phyloP scores from a whole-genome alignment of 2,113 vertebrate genomes.

The Cynopterus brachyotis region DNA sequence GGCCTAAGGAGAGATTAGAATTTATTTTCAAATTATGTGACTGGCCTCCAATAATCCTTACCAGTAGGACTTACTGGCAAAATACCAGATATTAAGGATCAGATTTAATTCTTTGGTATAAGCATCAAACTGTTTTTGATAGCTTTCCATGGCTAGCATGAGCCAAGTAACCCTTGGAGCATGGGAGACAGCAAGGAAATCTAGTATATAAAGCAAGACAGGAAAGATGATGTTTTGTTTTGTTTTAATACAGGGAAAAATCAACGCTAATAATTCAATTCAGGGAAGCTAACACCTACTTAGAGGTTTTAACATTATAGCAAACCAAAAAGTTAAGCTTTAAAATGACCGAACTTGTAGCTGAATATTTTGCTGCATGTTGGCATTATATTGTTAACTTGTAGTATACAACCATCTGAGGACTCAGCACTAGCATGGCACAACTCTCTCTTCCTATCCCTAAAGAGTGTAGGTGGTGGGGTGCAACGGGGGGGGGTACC shows the following conservation, averaged over 20 bases:
- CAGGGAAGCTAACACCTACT: conserved; percentile 37
- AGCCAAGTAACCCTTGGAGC: conserved; percentile 62
- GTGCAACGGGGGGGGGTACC: too few relatives aligned
- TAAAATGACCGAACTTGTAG: conserved; percentile 39
- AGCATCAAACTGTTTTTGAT: conserved; percentile 69
- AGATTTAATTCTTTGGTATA: conserved; percentile 83
- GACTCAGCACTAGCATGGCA: conserved; percentile 53
- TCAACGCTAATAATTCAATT: conserved; percentile 17
- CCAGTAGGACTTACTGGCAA: conserved; percentile 50
- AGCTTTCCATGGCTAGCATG: conserved; percentile 49
- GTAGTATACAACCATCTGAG: not conserved
- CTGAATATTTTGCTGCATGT: conserved; percentile 41
- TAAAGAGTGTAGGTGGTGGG: not conserved
- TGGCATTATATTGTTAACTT: conserved; percentile 61
- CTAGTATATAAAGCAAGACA: conserved; percentile 33
- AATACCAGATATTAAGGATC: conserved; percentile 39
- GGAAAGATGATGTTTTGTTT: conserved; percentile 35
- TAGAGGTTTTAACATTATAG: conserved; percentile 10
- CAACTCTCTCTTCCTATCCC: not conserved
- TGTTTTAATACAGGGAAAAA: conserved; percentile 29
- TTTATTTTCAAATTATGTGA: conserved; percentile 55
- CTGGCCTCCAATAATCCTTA: conserved; percentile 28
- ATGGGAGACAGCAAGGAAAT: conserved; percentile 52
- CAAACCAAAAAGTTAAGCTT: conserved; percentile 56
- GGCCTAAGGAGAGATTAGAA: conserved; percentile 30